Evolutionary conservation across 2,888 invertebrate species (phyloP), one percentile per base, ranked within the genome.

Genomic region (Drepana falcataria): DNA sequence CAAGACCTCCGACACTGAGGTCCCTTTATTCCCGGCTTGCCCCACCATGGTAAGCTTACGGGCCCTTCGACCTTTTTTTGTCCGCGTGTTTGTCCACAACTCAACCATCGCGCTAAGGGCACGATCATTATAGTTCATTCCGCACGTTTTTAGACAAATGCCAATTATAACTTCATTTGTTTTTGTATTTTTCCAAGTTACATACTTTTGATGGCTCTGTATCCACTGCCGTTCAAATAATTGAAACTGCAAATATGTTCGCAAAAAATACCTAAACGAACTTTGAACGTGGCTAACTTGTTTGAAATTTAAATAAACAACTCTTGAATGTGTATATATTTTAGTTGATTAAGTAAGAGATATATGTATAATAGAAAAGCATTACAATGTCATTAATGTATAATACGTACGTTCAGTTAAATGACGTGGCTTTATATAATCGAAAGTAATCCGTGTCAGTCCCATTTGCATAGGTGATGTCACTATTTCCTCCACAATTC

Each of bases 1-100:
- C 87, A 83, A 82, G 87, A 87, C 87, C 89, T 87, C 87, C 87
- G 89, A 89, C 86, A 87, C 80, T 62, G 85, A 78, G 79, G 78
- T 65, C 76, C 79, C 80, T 83, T 85, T 83, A 79, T 79, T 67
- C 72, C 69, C 58, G 62, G 58, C 71, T 74, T 72, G 74, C 69
- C 69, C 70, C 69, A 67, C 66, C 68, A 72, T 65, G 64, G 62
- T 64, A 73, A 69, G 64, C 64, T 66, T 75, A 74, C 75, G 81
- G 37, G 3, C 37, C 21, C 21, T 21, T 21, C 21, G 21, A 81
- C 80, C 84, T 74, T 86, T 88, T 89, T 91, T 90, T 91, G 81
- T 80, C 73, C 77, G 79, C 78, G 70, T 83, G 71, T 75, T 77
- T 79, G 69, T 71, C 58, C 64, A 73, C 65, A 71, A 72, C 65